phyloP scores from a whole-genome alignment of 37 sponge, comb jelly and placozoan species.

The Cladorhizidae sp. region DNA sequence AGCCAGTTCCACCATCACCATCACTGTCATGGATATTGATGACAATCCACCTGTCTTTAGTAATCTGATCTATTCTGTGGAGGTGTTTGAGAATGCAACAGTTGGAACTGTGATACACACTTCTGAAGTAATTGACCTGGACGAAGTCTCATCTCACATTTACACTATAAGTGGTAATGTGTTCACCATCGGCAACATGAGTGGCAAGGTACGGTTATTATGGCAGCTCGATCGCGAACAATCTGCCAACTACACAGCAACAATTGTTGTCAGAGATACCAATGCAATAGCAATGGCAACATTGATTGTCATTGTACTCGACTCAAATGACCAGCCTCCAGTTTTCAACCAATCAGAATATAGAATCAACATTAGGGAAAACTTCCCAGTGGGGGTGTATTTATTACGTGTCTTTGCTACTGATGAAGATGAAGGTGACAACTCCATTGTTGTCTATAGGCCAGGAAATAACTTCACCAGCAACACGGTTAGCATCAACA shows the following conservation, averaged over 20 bases:
- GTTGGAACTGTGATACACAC: slow-evolving; percentile 18
- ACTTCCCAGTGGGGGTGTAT: slow-evolving; percentile 22
- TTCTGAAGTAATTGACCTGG: slow-evolving; percentile 4
- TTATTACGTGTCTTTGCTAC: slow-evolving; percentile 54
- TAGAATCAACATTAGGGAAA: slow-evolving; percentile 31
- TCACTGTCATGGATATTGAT: slow-evolving; percentile 62
- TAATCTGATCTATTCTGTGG: neutral
- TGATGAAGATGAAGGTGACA: slow-evolving; percentile 49
- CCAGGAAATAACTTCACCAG: slow-evolving; percentile 18
- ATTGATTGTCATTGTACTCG: slow-evolving; percentile 45
- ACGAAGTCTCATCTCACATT: neutral
- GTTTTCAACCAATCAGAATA: slow-evolving; percentile 32
- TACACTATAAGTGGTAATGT: slow-evolving; percentile 33
- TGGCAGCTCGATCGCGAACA: slow-evolving; percentile 49
- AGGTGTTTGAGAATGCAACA: slow-evolving; percentile 37
- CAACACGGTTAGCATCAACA: slow-evolving; percentile 32
- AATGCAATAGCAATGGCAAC: neutral
- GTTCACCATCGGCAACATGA: slow-evolving; percentile 27
- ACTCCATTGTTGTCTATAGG: slow-evolving; percentile 35
- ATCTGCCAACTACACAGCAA: slow-evolving; percentile 17
- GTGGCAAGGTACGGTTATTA: slow-evolving; percentile 20
- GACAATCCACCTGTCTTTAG: slow-evolving; percentile 70
- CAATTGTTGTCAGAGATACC: slow-evolving; percentile 58
- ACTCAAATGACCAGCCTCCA: slow-evolving; percentile 71
- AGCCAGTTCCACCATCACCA: slow-evolving; percentile 8